Evolutionary conservation across 2,113 vertebrate species (phyloP).

Genomic region (Penelope pileata): DNA sequence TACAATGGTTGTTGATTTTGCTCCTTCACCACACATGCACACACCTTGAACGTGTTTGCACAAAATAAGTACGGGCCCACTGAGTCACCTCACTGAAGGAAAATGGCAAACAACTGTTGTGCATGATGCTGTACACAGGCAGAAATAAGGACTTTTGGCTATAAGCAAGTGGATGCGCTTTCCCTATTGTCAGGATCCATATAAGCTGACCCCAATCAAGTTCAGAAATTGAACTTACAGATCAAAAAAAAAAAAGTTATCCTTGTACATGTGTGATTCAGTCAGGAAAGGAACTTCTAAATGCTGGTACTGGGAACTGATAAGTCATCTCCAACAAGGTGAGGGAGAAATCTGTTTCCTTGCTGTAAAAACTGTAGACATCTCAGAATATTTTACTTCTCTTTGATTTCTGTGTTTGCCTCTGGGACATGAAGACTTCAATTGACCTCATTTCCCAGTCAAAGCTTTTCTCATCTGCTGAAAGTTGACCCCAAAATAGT

Average conservation of each 20-base stretch:
- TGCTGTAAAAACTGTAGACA: not conserved
- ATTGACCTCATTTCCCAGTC: not conserved
- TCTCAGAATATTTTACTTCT: not conserved
- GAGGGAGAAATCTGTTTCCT: not conserved
- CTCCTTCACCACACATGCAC: not conserved
- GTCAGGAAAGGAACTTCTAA: not conserved
- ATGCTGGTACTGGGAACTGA: not conserved
- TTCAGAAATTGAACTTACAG: not conserved
- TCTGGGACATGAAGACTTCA: not conserved
- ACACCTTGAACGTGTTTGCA: not conserved
- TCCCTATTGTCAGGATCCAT: not conserved
- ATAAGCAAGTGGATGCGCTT: not conserved
- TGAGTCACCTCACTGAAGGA: not conserved
- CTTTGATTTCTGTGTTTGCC: not conserved
- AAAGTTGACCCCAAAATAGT: conserved; percentile 16
- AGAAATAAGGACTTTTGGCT: not conserved
- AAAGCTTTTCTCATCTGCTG: conserved; percentile 2
- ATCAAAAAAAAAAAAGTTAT: not conserved
- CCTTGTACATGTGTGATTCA: not conserved
- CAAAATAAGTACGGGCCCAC: not conserved
- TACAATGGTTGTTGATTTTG: not conserved
- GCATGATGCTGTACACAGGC: not conserved
- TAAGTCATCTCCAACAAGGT: not conserved
- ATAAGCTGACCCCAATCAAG: not conserved
- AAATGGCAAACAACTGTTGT: not conserved